Percentiles rank a stretch among this genome's conserved stretches.
These are phyloP conservation scores for Salticus scenicus DNA, from an alignment of 2,888 invertebrate genomes.

Conservation along the genomic window DNA sequence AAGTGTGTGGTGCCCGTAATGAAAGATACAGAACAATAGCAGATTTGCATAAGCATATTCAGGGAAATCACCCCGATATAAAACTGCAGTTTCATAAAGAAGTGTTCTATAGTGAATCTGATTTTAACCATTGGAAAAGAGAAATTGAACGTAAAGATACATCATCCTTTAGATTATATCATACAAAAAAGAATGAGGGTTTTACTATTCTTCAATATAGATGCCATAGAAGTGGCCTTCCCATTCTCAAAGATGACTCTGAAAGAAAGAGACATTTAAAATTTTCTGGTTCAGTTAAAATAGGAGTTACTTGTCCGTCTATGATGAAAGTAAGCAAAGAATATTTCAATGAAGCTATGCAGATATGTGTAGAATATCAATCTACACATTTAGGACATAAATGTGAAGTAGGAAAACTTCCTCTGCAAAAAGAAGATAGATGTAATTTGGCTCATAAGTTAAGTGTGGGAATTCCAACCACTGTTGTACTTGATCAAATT, in stretches of 20 bases:
- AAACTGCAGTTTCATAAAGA: not conserved
- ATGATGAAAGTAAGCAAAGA: not conserved
- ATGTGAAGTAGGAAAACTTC: not conserved
- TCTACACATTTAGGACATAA: constrained; percentile 25
- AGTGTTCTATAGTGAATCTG: not conserved
- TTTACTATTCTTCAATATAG: not conserved
- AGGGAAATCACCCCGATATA: not conserved
- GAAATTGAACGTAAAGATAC: not conserved
- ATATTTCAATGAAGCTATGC: not conserved
- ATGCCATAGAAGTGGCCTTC: constrained; percentile 19
- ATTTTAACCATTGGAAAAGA: constrained; percentile 19
- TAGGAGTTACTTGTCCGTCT: constrained; percentile 2
- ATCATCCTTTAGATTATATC: not conserved
- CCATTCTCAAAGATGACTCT: not conserved
- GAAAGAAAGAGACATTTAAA: not conserved
- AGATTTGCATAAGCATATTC: not conserved
- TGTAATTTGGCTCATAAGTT: not conserved
- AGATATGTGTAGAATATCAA: not conserved
- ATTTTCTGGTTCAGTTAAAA: constrained; percentile 4
- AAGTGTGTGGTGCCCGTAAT: too few relatives aligned
- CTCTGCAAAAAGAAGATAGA: constrained; percentile 6
- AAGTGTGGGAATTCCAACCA: not conserved
- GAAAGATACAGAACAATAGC: too few relatives aligned
- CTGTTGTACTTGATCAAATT: not conserved
- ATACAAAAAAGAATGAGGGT: not conserved